Conservation (phyloP, 2,888 invertebrate species). For the Resseliella maxima region DNA sequence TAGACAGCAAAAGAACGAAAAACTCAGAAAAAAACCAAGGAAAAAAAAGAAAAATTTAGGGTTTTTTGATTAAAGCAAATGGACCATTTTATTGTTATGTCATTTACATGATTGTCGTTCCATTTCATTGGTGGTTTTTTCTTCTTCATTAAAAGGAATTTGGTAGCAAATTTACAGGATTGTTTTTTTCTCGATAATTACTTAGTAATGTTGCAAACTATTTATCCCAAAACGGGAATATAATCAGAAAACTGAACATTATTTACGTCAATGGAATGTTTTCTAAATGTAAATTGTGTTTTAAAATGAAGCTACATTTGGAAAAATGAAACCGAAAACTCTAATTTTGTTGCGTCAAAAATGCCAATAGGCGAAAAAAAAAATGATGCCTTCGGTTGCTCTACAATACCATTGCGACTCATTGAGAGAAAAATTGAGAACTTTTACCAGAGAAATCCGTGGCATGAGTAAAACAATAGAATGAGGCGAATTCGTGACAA, state of each 20-base stretch:
- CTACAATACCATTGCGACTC: too few relatives aligned
- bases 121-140: neutral
- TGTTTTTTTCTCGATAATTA: constrained; percentile 7
- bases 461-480: neutral
- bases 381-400: too few relatives aligned
- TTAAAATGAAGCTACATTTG: too few relatives aligned
- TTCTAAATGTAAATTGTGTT: too few relatives aligned
- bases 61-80: constrained; percentile 15
- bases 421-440: neutral
- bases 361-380: too few relatives aligned
- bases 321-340: too few relatives aligned
- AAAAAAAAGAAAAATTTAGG: neutral
- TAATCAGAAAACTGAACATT: too few relatives aligned
- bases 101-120: neutral
- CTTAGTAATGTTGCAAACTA: neutral
- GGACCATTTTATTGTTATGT: constrained; percentile 24
- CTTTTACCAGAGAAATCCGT: too few relatives aligned
- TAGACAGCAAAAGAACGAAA: neutral
- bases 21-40: neutral
- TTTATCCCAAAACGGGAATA: too few relatives aligned
- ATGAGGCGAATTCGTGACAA: constrained; percentile 27
- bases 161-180: neutral
- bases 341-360: too few relatives aligned
- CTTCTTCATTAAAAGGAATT: neutral
- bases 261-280: too few relatives aligned